Base-by-base conservation (phyloP, 2,888 invertebrate genomes). In the Conus canariensis region DNA sequence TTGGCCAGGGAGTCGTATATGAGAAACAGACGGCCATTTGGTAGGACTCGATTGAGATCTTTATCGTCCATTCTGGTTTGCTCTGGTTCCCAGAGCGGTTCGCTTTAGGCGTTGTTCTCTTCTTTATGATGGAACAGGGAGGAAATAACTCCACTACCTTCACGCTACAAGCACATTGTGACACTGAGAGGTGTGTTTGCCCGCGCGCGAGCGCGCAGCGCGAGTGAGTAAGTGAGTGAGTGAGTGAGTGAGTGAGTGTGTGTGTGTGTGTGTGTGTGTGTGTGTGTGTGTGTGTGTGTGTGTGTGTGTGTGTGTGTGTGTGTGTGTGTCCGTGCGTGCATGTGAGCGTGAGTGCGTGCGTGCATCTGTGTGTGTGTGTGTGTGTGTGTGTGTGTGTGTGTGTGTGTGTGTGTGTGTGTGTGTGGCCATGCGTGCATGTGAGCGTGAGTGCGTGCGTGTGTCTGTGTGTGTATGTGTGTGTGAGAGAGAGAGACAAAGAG, bases 301-400 rank as follows among this genome's bases (percentile, higher is more conserved):
- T 77, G 77, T 77, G 77, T 77, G 45, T 77, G 77, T 77, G 30
- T 77, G 77, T 77, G 77, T 77, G 77, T 77, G 77, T 30, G 77
- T 30, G 77, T 30, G 77, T 30, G 77, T 30, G 77, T 5, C 9
- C 8, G 77, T 30, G 77, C 16, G 25, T 30, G 77, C 16, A 8
- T 77, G 77, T 30, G 77, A 9, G 45, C 16, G 25, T 30, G 77
- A 9, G 77, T 77, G 77, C 30, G 77, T 77, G 30, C 45, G 77
- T 77, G 77, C 45, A 45, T 77, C 25, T 30, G 77, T 77, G 77
- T 77, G 77, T 77, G 77, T 77, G 45, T 77, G 30, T 77, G 70
- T 70, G 70, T 19, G 19, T 70, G 1, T 70, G 70, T 70, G 19
- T 19, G 70, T 70, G 70, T 70, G 70, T 70, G 70, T 70, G 70